These are phyloP conservation scores for Malurus cyaneus DNA, from an alignment of 2,113 vertebrate genomes.

Conservation along the genomic window DNA sequence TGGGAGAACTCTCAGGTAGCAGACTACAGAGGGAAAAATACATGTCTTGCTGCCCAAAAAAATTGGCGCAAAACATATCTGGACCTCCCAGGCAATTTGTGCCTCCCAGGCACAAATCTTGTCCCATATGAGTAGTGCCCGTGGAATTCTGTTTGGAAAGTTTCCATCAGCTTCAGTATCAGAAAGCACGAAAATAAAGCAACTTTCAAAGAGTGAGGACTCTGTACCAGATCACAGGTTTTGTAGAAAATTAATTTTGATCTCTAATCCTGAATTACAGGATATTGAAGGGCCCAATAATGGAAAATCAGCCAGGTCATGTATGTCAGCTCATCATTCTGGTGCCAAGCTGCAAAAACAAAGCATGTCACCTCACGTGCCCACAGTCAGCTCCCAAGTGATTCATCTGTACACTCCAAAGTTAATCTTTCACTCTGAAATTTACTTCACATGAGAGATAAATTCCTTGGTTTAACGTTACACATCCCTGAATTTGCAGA, in stretches of 20 bases:
- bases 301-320: background rate
- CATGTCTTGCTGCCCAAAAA: background rate
- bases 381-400: background rate
- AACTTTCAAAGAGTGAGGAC: background rate
- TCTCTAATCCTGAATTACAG: background rate
- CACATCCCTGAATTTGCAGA: background rate
- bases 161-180: background rate
- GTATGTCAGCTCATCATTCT: background rate
- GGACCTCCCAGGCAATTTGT: background rate
- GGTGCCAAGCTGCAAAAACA: background rate
- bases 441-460: background rate
- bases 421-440: background rate
- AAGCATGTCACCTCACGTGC: background rate
- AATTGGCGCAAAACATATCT: background rate
- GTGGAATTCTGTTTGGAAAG: background rate
- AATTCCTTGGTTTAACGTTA: background rate
- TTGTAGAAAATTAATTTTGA: background rate
- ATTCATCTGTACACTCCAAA: background rate
- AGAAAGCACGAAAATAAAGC: background rate
- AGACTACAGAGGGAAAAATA: background rate
- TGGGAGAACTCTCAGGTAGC: background rate
- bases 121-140: background rate
- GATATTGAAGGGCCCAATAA: background rate
- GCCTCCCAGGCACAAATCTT: background rate
- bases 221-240: background rate